Percentiles rank a stretch among this genome's conserved stretches.
These are phyloP conservation scores for Alcis repandata DNA, from an alignment of 2,888 invertebrate species.

Conservation along the genomic window DNA sequence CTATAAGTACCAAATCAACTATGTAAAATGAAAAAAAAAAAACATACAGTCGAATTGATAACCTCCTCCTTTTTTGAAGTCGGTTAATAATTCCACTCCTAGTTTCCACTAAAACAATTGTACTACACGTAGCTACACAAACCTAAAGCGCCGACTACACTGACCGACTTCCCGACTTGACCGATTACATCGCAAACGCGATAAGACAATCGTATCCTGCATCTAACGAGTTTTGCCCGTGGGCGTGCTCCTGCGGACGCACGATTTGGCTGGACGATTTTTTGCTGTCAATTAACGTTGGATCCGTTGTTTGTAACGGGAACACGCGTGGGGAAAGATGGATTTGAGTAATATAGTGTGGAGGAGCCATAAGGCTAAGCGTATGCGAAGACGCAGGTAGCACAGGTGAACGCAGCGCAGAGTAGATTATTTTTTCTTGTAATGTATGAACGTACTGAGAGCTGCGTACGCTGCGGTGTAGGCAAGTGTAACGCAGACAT, in stretches of 20 bases:
- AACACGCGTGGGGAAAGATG: conserved; percentile 19
- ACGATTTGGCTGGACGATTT: conserved; percentile 66
- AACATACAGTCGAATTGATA: no score
- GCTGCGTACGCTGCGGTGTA: no score
- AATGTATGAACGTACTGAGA: no score
- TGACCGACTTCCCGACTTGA: conserved; percentile 33
- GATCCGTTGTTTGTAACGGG: conserved; percentile 38
- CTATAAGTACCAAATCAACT: no score
- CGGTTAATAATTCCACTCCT: no score
- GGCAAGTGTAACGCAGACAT: no score
- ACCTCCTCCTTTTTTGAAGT: no score
- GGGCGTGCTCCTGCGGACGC: conserved; percentile 53
- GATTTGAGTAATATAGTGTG: not conserved
- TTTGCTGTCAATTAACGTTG: conserved; percentile 63
- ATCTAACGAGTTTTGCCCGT: conserved; percentile 60
- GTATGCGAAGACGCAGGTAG: no score
- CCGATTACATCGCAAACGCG: conserved; percentile 54
- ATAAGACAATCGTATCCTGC: conserved; percentile 61
- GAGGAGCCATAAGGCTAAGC: not conserved
- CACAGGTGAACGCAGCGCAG: no score
- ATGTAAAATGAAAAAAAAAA: no score
- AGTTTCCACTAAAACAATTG: not conserved
- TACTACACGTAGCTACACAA: conserved; percentile 1
- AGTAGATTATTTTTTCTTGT: no score
- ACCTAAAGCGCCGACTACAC: conserved; percentile 10